phyloP scores from a whole-genome alignment of 1,140 invertebrate species.

The Ceratina japonica region DNA sequence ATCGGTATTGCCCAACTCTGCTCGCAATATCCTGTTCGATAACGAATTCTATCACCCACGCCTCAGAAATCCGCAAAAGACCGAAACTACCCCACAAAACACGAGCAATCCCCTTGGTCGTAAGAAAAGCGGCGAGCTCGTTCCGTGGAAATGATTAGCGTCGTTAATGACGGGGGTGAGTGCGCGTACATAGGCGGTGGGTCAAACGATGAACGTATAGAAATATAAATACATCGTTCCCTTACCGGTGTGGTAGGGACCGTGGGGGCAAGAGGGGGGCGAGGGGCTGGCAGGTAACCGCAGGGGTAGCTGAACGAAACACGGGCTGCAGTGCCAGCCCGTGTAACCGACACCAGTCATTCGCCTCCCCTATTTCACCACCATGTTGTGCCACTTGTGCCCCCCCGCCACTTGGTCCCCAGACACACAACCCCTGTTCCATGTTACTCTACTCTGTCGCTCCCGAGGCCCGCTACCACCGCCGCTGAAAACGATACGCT shows the following conservation, averaged over 20 bases:
- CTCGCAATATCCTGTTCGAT: background rate
- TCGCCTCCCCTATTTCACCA: conserved; percentile 75
- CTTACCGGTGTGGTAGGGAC: background rate
- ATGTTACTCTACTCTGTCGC: background rate
- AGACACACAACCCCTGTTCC: conserved; percentile 34
- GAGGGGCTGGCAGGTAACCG: conserved; percentile 45
- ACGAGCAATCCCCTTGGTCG: background rate
- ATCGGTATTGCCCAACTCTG: no score
- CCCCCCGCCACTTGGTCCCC: conserved; percentile 55
- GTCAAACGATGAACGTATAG: conserved; percentile 61
- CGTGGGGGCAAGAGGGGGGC: background rate
- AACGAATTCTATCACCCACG: background rate
- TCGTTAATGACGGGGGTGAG: conserved; percentile 27
- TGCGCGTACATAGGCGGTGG: conserved; percentile 16
- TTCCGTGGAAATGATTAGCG: conserved; percentile 32
- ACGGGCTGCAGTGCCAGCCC: conserved; percentile 73
- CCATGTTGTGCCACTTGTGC: conserved; percentile 76
- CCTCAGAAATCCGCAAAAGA: background rate
- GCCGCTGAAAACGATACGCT: conserved; percentile 62
- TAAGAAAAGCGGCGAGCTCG: background rate
- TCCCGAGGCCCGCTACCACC: conserved; percentile 12
- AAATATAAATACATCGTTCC: conserved; percentile 61
- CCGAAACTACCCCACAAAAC: background rate
- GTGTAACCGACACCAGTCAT: conserved; percentile 78
- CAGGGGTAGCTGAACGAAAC: conserved; percentile 54